These are phyloP conservation scores for Eristalis arbustorum DNA, from an alignment of 2,888 invertebrate genomes.

Conservation along the genomic window DNA sequence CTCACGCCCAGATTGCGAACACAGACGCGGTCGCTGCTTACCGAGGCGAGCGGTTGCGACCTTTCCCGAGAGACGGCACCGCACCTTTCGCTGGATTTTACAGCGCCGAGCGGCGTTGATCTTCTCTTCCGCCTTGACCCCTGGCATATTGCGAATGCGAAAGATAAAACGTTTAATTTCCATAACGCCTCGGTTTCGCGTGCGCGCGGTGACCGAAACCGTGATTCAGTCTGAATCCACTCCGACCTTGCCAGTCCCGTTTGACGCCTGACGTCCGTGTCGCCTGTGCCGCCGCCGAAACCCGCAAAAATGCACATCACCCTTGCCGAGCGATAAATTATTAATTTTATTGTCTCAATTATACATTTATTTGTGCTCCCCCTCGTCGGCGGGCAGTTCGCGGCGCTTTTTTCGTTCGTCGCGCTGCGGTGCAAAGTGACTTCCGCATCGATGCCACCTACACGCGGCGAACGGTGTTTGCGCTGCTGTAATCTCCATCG, in stretches of 20 bases:
- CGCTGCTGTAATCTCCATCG: constrained; percentile 30
- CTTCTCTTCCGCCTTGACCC: constrained; percentile 25
- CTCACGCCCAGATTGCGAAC: background rate
- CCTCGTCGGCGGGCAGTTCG: background rate
- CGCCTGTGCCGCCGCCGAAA: constrained; percentile 5
- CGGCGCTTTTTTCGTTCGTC: constrained; percentile 3
- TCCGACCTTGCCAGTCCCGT: constrained; percentile 49
- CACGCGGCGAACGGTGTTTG: constrained; percentile 23
- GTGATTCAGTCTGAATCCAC: background rate
- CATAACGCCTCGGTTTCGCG: constrained; percentile 18
- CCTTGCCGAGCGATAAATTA: constrained; percentile 47
- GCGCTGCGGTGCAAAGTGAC: constrained; percentile 20
- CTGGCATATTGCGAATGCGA: constrained; percentile 13
- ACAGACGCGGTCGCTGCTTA: background rate
- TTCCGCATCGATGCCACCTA: constrained; percentile 56
- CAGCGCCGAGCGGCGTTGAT: background rate
- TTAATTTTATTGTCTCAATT: constrained; percentile 51
- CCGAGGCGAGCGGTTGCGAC: background rate
- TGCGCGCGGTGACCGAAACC: background rate
- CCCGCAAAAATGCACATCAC: constrained; percentile 32
- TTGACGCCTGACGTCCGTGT: constrained; percentile 9
- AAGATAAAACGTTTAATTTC: background rate
- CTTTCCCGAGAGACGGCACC: background rate
- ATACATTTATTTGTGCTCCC: background rate
- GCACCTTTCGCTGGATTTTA: background rate